Conservation (phyloP, 2,113 vertebrate genomes). For the Melospiza melodia region DNA sequence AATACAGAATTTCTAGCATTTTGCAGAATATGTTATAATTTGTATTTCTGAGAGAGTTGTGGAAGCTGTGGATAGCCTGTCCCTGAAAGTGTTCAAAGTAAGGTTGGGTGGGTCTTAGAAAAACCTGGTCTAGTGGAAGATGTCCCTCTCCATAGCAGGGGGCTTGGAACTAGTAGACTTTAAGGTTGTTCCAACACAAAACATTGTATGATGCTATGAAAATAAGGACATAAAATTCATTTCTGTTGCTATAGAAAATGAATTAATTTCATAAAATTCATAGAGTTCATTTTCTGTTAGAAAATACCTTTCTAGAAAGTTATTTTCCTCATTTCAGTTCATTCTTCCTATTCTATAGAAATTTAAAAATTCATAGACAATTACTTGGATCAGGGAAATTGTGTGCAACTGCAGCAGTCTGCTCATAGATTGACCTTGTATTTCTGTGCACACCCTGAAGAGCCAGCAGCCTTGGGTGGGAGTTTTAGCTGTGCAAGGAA, state of each 20-base stretch:
- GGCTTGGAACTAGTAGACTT: not conserved
- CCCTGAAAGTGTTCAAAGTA: not conserved
- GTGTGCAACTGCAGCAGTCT: not conserved
- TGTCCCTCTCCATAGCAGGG: not conserved
- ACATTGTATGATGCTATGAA: not conserved
- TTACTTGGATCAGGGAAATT: not conserved
- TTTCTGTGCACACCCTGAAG: not conserved
- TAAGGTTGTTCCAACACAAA: not conserved
- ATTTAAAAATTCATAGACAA: not conserved
- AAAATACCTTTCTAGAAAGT: not conserved
- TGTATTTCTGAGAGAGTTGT: not conserved
- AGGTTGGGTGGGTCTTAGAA: not conserved
- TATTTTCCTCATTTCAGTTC: not conserved
- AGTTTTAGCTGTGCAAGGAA: slow-evolving; percentile 18
- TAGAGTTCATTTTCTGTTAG: not conserved
- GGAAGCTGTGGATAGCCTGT: not conserved
- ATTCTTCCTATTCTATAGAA: not conserved
- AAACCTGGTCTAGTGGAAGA: not conserved
- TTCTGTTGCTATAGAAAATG: not conserved
- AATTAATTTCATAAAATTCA: not conserved
- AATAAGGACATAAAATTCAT: not conserved
- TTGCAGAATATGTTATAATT: not conserved
- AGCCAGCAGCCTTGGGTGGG: not conserved
- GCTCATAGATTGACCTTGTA: not conserved
- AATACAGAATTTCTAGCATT: not conserved